Percentiles rank a stretch among this genome's conserved stretches.
These are phyloP conservation scores for Lysandra coridon DNA, from an alignment of 2,888 invertebrate species.

Conservation along the genomic window DNA sequence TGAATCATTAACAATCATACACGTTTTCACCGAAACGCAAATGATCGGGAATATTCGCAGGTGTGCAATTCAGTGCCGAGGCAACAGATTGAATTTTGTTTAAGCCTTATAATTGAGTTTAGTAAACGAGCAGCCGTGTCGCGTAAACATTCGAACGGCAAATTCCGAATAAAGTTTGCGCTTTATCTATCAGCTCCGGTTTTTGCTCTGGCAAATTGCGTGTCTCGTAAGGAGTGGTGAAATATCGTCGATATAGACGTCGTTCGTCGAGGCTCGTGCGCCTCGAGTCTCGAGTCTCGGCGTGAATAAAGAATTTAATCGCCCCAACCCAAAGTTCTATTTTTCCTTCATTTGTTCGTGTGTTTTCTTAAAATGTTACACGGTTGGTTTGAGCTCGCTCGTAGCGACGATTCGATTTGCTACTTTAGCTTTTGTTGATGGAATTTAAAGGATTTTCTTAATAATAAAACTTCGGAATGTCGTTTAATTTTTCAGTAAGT, in stretches of 20 bases:
- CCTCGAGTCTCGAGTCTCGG: conserved; percentile 44
- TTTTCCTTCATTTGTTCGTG: conserved; percentile 53
- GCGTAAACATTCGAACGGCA: conserved; percentile 7
- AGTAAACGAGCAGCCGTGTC: conserved; percentile 4
- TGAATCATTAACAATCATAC: not conserved
- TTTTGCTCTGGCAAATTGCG: conserved; percentile 44
- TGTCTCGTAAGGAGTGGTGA: conserved; percentile 52
- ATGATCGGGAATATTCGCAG: not conserved
- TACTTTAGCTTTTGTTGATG: not conserved
- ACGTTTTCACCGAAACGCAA: not conserved
- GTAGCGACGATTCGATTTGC: not conserved
- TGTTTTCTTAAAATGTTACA: conserved; percentile 34
- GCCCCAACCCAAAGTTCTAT: conserved; percentile 57
- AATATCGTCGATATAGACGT: conserved; percentile 69
- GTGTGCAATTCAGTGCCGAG: not conserved
- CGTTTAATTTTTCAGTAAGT: not conserved
- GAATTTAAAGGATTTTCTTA: not conserved
- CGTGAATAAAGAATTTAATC: conserved; percentile 65
- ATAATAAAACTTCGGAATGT: not conserved
- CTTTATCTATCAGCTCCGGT: conserved; percentile 39
- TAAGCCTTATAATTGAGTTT: conserved; percentile 17
- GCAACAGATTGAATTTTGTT: conserved; percentile 22
- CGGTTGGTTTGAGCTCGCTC: conserved; percentile 37
- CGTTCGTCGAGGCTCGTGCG: conserved; percentile 41
- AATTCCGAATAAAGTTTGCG: conserved; percentile 17